These are phyloP conservation scores for Ameiurus melas DNA, from an alignment of 2,113 vertebrate species.

Conservation along the genomic window DNA sequence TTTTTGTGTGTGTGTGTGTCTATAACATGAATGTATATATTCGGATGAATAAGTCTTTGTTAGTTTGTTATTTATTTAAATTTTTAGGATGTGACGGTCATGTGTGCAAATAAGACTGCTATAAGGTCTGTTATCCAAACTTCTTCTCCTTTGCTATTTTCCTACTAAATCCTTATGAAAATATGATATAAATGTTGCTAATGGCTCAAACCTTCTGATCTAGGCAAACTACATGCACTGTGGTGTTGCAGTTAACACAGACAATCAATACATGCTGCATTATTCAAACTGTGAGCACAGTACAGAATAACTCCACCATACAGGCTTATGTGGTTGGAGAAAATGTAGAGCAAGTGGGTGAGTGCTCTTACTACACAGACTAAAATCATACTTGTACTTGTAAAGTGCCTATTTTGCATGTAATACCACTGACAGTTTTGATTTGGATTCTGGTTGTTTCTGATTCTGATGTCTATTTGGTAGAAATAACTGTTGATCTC, in stretches of 20 bases:
- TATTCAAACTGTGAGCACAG: constrained; percentile 48
- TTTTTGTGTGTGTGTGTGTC: background rate
- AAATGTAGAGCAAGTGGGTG: constrained; percentile 52
- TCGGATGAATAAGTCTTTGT: background rate
- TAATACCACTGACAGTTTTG: background rate
- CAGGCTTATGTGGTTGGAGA: constrained; percentile 51
- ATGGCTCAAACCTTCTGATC: background rate
- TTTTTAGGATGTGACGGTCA: constrained; percentile 56
- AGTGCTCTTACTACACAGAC: constrained; percentile 36
- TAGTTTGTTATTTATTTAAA: constrained; percentile 26
- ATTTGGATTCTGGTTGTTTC: background rate
- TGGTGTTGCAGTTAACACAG: constrained; percentile 52
- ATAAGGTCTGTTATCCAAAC: constrained; percentile 55
- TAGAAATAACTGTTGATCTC: background rate
- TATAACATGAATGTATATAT: background rate
- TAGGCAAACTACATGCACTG: constrained; percentile 56
- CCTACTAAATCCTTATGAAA: background rate
- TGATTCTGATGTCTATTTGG: background rate
- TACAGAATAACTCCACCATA: constrained; percentile 23
- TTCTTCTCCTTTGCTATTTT: background rate
- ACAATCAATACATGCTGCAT: constrained; percentile 58
- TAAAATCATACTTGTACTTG: background rate
- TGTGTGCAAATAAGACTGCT: constrained; percentile 40
- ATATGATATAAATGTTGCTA: background rate
- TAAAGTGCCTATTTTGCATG: background rate